phyloP scores from a whole-genome alignment of 2,113 vertebrate species.

The Salvelinus namaycush region DNA sequence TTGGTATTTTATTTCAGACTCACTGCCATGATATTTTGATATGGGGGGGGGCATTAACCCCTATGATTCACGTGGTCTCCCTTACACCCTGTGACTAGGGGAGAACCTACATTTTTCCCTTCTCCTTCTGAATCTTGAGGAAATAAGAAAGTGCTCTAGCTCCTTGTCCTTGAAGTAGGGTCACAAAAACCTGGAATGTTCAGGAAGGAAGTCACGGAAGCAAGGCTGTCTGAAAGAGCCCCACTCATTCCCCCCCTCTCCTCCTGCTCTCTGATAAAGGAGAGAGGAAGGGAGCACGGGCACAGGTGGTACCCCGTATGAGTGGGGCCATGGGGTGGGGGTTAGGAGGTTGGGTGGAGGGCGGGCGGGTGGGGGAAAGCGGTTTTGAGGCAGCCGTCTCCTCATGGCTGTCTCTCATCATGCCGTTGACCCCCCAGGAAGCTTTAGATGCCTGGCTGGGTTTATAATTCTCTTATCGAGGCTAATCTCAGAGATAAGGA shows the following conservation, averaged over 20 bases:
- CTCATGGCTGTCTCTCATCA: constrained; percentile 81
- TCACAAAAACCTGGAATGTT: constrained; percentile 75
- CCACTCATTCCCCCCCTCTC: constrained; percentile 49
- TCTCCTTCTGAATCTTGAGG: constrained; percentile 42
- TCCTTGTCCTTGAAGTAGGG: constrained; percentile 73
- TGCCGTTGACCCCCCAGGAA: constrained; percentile 79
- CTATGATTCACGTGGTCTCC: constrained; percentile 49
- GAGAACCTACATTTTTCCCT: constrained; percentile 7
- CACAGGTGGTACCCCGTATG: constrained; percentile 28
- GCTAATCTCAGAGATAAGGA: constrained; percentile 78
- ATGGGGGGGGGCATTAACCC: constrained; percentile 49
- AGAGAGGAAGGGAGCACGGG: constrained; percentile 57
- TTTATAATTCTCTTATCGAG: constrained; percentile 82
- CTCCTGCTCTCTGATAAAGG: constrained; percentile 42
- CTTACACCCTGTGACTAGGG: constrained; percentile 44
- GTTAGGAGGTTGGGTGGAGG: constrained; percentile 9
- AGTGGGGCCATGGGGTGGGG: constrained; percentile 28
- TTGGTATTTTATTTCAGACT: constrained; percentile 4
- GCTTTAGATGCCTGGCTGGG: constrained; percentile 76
- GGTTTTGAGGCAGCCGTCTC: constrained; percentile 62
- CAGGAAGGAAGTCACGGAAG: constrained; percentile 72
- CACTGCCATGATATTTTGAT: constrained; percentile 44
- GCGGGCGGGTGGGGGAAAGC: neutral
- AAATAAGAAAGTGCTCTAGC: constrained; percentile 38
- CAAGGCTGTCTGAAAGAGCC: constrained; percentile 64